These are phyloP conservation scores for Triplophysa siluroides DNA, from an alignment of 2,113 vertebrate genomes.

Conservation along the genomic window DNA sequence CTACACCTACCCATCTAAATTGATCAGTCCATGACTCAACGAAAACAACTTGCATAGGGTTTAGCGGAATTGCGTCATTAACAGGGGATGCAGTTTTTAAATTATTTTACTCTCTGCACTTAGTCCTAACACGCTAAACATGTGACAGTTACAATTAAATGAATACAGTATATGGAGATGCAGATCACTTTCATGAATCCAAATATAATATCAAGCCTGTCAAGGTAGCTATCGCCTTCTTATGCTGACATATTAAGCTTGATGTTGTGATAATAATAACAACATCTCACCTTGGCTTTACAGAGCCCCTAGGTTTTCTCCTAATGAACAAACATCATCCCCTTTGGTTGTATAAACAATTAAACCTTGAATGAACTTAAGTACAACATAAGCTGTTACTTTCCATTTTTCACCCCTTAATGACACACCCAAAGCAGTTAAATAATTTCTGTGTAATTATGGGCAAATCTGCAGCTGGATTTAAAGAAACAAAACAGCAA, in stretches of 20 bases:
- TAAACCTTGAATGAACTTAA: not conserved
- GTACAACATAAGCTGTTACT: not conserved
- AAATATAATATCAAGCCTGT: not conserved
- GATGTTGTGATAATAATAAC: no score
- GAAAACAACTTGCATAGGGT: constrained; percentile 22
- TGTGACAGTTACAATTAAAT: not conserved
- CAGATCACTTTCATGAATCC: not conserved
- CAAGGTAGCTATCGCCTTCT: not conserved
- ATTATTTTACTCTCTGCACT: not conserved
- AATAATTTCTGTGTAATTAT: constrained; percentile 42
- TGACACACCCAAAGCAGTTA: not conserved
- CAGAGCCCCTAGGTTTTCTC: not conserved
- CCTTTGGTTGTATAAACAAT: not conserved
- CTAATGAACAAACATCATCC: not conserved
- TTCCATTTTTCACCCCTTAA: not conserved
- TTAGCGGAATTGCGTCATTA: constrained; percentile 27
- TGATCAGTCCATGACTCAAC: constrained; percentile 9
- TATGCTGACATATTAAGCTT: not conserved
- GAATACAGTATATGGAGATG: not conserved
- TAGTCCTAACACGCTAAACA: not conserved
- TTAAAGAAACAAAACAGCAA: no score
- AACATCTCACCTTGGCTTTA: not conserved
- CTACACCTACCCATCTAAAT: constrained; percentile 46
- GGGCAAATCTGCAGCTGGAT: not conserved
- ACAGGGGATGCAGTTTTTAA: not conserved